Base-by-base conservation (phyloP, 2,888 invertebrate genomes). In the Caenorhabditis drosophilae region DNA sequence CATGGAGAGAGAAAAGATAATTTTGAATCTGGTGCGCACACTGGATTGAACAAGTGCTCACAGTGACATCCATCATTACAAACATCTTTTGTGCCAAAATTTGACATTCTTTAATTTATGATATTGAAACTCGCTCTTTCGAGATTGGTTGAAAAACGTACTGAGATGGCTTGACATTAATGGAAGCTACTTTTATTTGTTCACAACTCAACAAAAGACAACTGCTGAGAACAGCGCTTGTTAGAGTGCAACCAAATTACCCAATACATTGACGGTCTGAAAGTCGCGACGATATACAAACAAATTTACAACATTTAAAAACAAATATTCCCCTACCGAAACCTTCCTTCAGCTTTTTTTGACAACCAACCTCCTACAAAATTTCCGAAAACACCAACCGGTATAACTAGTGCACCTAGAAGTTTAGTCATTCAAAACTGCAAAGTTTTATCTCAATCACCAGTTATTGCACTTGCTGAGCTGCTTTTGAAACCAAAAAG, bases 401-500 rank as follows among this genome's bases (percentile, higher is more conserved):
- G 75, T 11, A 75, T 71, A 15, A 75, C 73, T 22, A 75, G 67
- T n/a, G 60, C 56, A 25, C 74, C 73, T 73, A 40, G 25, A 70
- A 47, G 36, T 31, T 42, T 31, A 22, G 26, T 34, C 41, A 15
- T 16, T 12, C 27, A 40, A 26, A 26, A 9, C 9, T 23, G 4
- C 12, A 25, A 7, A 18, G 31, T 0, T 26, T 0, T 26, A 6
- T 25, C 20, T 23, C 2, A 46, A 45, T 20, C 41, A 72, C 76
- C 77, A n/a, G 75, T 76, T 2, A 75, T 50, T 6, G 66, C 59
- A 36, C 76, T 69, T 2, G 78, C 58, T 16, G 40, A 38, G 22
- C 71, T 64, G 3, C 73, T 57, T 20, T 74, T 69, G 34, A 73
- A 67, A 6, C 70, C 70, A 38, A 78, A 78, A 23, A 77, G 55